Evolutionary conservation across 2,113 vertebrate genomes (phyloP).

Genomic region (Tyto alba): DNA sequence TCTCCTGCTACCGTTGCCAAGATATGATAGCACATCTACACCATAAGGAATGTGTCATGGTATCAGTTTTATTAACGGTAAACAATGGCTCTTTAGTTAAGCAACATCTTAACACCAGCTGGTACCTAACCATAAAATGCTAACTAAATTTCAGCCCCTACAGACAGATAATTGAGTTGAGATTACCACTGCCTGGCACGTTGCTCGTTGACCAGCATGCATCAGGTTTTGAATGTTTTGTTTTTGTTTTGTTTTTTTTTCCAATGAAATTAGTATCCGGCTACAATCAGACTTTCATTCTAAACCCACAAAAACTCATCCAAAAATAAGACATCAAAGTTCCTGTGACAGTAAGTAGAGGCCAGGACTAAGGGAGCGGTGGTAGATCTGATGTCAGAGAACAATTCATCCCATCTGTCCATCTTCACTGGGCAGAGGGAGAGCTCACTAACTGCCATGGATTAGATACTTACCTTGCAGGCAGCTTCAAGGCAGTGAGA

Average conservation of each 20-base stretch:
- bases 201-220: not conserved
- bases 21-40: slow-evolving; percentile 22
- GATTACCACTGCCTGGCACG: not conserved
- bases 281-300: not conserved
- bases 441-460: not conserved
- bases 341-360: not conserved
- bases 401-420: not conserved
- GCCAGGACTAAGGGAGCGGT: not conserved
- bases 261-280: not conserved
- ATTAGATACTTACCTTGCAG: not conserved
- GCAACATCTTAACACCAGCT: slow-evolving; percentile 6
- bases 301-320: not conserved
- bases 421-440: not conserved
- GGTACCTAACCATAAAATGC: not conserved
- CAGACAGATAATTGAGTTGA: not conserved
- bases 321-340: slow-evolving; percentile 14
- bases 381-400: not conserved
- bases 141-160: not conserved
- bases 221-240: not conserved
- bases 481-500: not conserved
- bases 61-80: slow-evolving; percentile 39
- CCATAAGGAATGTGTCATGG: slow-evolving; percentile 31
- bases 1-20: slow-evolving; percentile 22
- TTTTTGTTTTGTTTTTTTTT: no score
- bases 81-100: slow-evolving; percentile 34